Percentiles rank a stretch among this genome's conserved stretches.
Conservation (phyloP, 2,797 vertebrate genomes). For the Carapus acus region DNA sequence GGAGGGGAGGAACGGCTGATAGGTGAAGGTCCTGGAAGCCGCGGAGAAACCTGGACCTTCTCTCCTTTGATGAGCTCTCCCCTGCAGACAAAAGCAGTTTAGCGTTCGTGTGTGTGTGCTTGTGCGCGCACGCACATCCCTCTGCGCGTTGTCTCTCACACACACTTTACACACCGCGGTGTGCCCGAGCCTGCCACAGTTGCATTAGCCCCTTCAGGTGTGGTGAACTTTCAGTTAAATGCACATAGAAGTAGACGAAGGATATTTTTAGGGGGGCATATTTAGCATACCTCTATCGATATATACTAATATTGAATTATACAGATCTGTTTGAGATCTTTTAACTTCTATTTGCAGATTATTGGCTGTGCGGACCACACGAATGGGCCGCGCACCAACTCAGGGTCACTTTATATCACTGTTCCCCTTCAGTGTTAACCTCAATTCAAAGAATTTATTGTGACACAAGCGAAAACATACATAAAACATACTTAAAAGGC, state of each 20-base stretch:
- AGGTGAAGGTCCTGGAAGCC: slow-evolving; percentile 20
- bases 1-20: slow-evolving; percentile 9
- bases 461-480: slow-evolving; percentile 1
- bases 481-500: neutral
- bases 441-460: slow-evolving; percentile 9
- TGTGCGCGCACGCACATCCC: too few relatives aligned
- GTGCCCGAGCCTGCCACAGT: slow-evolving; percentile 26
- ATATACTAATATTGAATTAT: neutral
- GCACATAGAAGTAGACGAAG: slow-evolving; percentile 22
- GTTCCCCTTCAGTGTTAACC: slow-evolving; percentile 20
- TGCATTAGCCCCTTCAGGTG: slow-evolving; percentile 21
- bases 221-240: slow-evolving; percentile 32
- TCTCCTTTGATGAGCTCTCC: slow-evolving; percentile 11
- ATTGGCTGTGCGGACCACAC: slow-evolving; percentile 17
- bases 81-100: slow-evolving; percentile 7
- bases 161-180: slow-evolving; percentile 12
- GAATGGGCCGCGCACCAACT: slow-evolving; percentile 30
- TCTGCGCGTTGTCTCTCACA: slow-evolving; percentile 11
- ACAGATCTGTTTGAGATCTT: neutral
- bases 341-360: slow-evolving; percentile 28
- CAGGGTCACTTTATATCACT: slow-evolving; percentile 32
- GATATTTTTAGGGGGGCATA: too few relatives aligned
- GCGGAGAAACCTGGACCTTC: slow-evolving; percentile 17
- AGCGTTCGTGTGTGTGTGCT: too few relatives aligned
- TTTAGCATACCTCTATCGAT: too few relatives aligned